Base-by-base conservation (phyloP, 30 jellyfish, hydroid and myxozoan species). In the Cassiopea xamachana region DNA sequence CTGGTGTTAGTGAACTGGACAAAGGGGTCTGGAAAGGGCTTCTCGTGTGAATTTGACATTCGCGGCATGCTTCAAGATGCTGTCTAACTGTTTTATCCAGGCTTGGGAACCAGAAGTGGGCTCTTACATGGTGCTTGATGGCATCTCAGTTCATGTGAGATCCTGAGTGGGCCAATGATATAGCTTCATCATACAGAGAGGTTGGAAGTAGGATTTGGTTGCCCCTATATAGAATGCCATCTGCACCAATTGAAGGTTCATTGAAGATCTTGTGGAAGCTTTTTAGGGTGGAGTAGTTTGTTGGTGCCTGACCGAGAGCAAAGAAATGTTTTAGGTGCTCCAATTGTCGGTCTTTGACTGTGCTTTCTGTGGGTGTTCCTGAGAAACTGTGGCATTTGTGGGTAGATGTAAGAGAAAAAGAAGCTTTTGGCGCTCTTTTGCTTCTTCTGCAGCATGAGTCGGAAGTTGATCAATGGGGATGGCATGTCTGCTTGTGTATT, bases 81-180 rank as follows among this genome's bases (percentile, higher is more conserved):
- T 4, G 19, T 73, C 64, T 17, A 8, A 73, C 83, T n/a, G 64
- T 61, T 7, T 0, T 39, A 39, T 73, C 83, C 45, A 73, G 60
- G 6, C 60, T 61, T 73, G 83, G 58, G 83, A 73, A 73, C 83
- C 83, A 73, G 83, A 73, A 73, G 64, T 73, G 83, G 83, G 83
- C 83, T 73, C 83, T 44, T 16, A 73, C 45, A 2, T 61, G 9
- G n/a, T 61, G 60, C 45, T 73, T 73, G 13, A 68, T 39, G 10
- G 64, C 83, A 73, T 27, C n/a, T n/a, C 45, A 61, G 64, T 61
- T 61, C 8, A 61, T 61, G 45, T 73, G 83, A 4, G 60, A 73
- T 4, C 77, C n/a, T 14, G 77, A 19, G n/a, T 68, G 77, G 39
- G 77, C 77, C 4, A 7, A 4, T 14, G 77, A 7, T 5, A 68